Base-by-base conservation (phyloP, 2,113 vertebrate species). In the Sturnus vulgaris region DNA sequence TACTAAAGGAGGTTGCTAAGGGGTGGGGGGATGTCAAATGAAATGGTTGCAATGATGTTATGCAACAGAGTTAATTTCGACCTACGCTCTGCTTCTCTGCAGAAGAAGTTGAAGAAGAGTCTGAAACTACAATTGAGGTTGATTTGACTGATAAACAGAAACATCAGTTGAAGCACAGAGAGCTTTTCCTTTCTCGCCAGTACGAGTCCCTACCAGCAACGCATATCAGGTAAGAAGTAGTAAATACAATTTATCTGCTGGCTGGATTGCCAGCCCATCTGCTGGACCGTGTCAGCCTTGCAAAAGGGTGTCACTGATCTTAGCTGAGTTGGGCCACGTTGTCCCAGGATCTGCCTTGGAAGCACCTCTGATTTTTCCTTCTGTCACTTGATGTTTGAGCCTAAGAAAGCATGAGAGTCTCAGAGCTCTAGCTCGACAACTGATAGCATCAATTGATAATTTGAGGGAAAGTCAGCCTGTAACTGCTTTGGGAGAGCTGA, bases 91-190 rank as follows among this genome's bases (percentile, higher is more conserved):
- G 83, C 86, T 94, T 96, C 97, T 97, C 68, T 97, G 95, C 98
- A 99, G 99, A 99, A 98, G 99, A 99, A 98, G 97, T 99, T 97
- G 99, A 99, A 95, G 99, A 99, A 97, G 99, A 99, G 97, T 99
- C 98, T 97, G 99, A 99, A 97, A 98, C 85, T 80, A 98, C 98
- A 37, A 91, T 98, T 93, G 99, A 99, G 91, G 95, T 98, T 44
- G 99, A 99, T n/a, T 97, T 99, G 91, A 99, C 98, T 83, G 99
- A 99, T 96, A 99, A 99, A 98, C 99, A 99, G 98, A 99, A 99
- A 95, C 99, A 99, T 97, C 99, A 99, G 95, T 96, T 99, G 96
- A 99, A 99, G 87, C 99, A 99, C 95, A 98, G 99, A 97, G 99
- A 99, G 82, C 99, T 99, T 88, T 99, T 99, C 95, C 97, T 99